A percentile compares a stretch with the other conserved stretches of the same genome.
Conservation (phyloP, 2,113 vertebrate genomes). For the Brachirus orientalis region DNA sequence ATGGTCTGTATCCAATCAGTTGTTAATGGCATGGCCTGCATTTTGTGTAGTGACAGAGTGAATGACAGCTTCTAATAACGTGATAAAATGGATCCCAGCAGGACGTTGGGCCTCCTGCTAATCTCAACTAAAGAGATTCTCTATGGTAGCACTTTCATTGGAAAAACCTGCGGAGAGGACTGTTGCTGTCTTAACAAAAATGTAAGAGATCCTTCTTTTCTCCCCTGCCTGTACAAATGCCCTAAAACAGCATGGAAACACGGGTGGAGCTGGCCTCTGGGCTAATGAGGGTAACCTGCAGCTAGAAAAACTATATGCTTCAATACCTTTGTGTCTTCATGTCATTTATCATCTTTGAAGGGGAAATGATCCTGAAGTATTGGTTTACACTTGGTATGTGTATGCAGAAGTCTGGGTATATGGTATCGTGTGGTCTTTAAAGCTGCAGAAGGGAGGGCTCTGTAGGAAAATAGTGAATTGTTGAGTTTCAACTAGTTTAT, state of each 20-base stretch:
- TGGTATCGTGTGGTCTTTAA: not conserved
- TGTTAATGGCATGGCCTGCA: constrained; percentile 36
- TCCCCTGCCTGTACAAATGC: constrained; percentile 45
- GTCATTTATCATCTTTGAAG: constrained; percentile 60
- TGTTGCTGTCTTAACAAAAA: constrained; percentile 42
- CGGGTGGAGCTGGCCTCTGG: constrained; percentile 24
- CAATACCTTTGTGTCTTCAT: constrained; percentile 34
- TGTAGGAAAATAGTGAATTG: too few relatives aligned
- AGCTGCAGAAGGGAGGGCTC: not conserved
- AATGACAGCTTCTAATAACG: constrained; percentile 61
- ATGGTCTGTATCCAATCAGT: constrained; percentile 44
- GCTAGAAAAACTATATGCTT: constrained; percentile 58
- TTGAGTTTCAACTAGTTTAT: too few relatives aligned
- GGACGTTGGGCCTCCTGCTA: constrained; percentile 47
- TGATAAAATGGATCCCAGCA: constrained; percentile 63
- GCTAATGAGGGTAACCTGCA: constrained; percentile 57
- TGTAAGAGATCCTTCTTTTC: constrained; percentile 54
- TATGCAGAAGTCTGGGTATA: constrained; percentile 6
- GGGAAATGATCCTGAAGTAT: constrained; percentile 43
- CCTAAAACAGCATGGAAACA: constrained; percentile 40
- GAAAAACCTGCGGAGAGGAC: constrained; percentile 57
- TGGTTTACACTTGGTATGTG: constrained; percentile 52
- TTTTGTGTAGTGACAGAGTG: constrained; percentile 34
- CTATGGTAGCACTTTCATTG: constrained; percentile 48
- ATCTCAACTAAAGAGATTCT: constrained; percentile 54